Evolutionary conservation across 2,888 invertebrate species (phyloP).

Genomic region (Tinea semifulvella): DNA sequence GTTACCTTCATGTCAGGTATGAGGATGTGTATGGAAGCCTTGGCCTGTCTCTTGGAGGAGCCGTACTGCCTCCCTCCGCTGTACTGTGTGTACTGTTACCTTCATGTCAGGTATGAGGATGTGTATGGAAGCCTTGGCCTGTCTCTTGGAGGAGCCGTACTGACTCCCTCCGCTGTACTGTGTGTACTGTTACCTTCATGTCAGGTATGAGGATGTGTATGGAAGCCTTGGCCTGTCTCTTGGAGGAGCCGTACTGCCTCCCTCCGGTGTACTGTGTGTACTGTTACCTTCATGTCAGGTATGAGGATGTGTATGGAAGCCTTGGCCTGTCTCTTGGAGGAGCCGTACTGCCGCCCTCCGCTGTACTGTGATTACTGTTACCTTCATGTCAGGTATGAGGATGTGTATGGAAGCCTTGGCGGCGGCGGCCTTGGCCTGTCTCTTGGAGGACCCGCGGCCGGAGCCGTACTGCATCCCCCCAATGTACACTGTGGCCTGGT

Average conservation of each 20-base stretch:
- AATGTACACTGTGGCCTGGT: constrained; percentile 92
- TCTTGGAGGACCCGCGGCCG: constrained; percentile 95
- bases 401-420: constrained; percentile 90
- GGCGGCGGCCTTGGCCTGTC: constrained; percentile 94
- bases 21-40: constrained; percentile 87
- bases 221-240: constrained; percentile 90
- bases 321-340: constrained; percentile 32
- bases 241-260: constrained; percentile 94
- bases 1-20: constrained; percentile 88
- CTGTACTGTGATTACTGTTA: background rate
- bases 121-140: constrained; percentile 88
- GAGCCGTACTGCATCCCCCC: constrained; percentile 93
- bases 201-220: constrained; percentile 92
- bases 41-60: constrained; percentile 93
- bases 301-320: constrained; percentile 91
- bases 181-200: constrained; percentile 82
- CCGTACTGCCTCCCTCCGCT: constrained; percentile 95
- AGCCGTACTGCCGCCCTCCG: background rate
- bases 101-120: constrained; percentile 93
- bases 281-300: constrained; percentile 85
- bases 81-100: constrained; percentile 83
- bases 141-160: constrained; percentile 95
- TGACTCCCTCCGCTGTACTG: constrained; percentile 94
- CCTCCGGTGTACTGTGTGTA: constrained; percentile 88
- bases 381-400: constrained; percentile 91